Evolutionary conservation across 1,140 invertebrate genomes (phyloP).

Genomic region (Solenopsis fugax): DNA sequence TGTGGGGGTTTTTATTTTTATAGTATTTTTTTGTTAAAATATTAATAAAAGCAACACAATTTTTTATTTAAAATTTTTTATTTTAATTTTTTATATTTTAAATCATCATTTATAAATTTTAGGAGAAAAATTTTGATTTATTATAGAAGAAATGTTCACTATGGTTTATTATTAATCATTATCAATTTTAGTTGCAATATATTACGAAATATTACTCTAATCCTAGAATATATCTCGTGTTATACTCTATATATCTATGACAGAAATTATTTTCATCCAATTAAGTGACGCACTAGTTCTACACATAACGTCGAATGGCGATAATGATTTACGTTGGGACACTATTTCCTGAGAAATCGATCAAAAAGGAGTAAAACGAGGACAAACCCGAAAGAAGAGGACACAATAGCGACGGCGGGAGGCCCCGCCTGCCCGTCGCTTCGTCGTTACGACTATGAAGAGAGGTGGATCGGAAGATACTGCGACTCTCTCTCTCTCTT

Average conservation of each 20-base stretch:
- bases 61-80: no score
- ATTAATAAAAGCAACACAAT: no score
- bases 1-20: no score
- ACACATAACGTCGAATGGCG: constrained; percentile 44
- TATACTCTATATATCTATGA: neutral
- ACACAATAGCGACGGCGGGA: neutral
- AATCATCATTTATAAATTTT: no score
- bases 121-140: no score
- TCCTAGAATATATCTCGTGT: no score
- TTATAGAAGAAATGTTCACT: no score
- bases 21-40: no score
- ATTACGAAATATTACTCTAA: neutral
- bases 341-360: constrained; percentile 61
- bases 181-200: neutral
- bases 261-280: constrained; percentile 13
- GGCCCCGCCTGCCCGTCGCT: neutral
- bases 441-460: constrained; percentile 24
- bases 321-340: constrained; percentile 71
- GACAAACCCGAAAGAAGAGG: neutral
- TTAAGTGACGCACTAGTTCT: neutral
- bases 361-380: constrained; percentile 65
- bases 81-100: no score
- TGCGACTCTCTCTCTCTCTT: constrained; percentile 25
- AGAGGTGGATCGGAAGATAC: constrained; percentile 47
- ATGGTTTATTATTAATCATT: no score